Evolutionary conservation across 2,797 vertebrate species (phyloP), one percentile per base, ranked within the genome.

Genomic region (Myotis myotis): DNA sequence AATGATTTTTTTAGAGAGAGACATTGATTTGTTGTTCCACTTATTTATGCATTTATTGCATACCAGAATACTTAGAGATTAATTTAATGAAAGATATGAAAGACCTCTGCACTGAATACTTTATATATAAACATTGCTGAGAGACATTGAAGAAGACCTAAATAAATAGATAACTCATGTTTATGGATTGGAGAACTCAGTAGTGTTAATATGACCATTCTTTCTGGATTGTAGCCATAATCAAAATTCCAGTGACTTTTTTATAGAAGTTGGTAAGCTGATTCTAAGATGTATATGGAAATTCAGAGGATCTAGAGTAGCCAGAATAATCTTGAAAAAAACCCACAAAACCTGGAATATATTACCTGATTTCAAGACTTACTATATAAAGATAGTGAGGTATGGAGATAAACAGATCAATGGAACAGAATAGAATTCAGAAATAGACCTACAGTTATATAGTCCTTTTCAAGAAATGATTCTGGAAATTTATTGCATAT

Each of bases 211-310:
- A 75, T 49, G 36, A 68, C 41, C 16, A 12, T 75, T 91, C 28
- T 85, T 85, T 60, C 62, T 49, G 47, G 55, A 79, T 74, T 79
- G 15, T 8, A 51, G 8, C 64, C 51, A 13, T 23, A 62, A 10
- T 84, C 25, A 87, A 66, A 94, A 64, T 78, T 68, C 41, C 33
- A 57, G 5, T 55, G 13, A 64, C 16, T 49, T 70, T 91, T 66
- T 79, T 30, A 38, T 55, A 41, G 47, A 86, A 82, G 86, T 74
- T 78, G 33, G 28, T 68, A 57, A 79, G 20, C 38, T 89, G 49
- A 95, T 92, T 95, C 47, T 72, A 87, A 90, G 91, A 47, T 87
- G n/a, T 80, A 41, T 36, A 13, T 66, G 23, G 23, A 87, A 90
- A 74, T 90, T 66, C 41, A 87, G 41, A 87, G 36, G 41, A 88